Evolutionary conservation across 2,888 invertebrate species (phyloP), one percentile per base, ranked within the genome.

Genomic region (Chymomyza amoena): DNA sequence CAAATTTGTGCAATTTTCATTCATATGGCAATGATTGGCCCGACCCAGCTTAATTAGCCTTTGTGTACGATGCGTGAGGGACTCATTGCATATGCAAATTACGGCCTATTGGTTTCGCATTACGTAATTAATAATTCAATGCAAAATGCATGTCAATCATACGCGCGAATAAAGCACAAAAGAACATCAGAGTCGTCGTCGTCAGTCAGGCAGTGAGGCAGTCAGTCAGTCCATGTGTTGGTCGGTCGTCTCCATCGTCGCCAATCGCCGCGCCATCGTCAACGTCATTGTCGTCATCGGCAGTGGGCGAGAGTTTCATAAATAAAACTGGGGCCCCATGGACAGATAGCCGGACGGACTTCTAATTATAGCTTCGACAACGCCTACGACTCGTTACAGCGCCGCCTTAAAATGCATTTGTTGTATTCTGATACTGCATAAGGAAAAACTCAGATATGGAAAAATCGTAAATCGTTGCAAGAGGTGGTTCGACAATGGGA

Each of bases 61-160:
- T 63, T 64, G 59, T 64, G 60, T 69, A 68, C 61, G 65, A 64
- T 54, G 73, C 70, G 75, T 74, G 73, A 73, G 70, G 61, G 71
- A 66, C 75, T 84, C 77, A 78, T 84, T 87, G 73, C 72, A 76
- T 81, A 86, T 86, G 86, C 86, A 87, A 86, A 86, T 86, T 86
- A 75, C 75, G 76, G 75, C 75, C 75, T 81, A 86, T 87, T 84
- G 78, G 79, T 82, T 84, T 87, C 88, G 73, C 77, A 84, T 86
- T 87, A 81, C 82, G 74, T 82, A 85, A 84, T 86, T 86, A 86
- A 86, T 86, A 81, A 86, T 86, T 82, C 82, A 86, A 78, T 77
- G 78, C 76, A 71, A 86, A 45, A 81, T 84, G 78, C 82, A 76
- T 82, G 88, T 84, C 87, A 86, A 82, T 86, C 88, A 86, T 64